Evolutionary conservation across 2,113 vertebrate genomes (phyloP).

Genomic region (Vireo altiloquus): DNA sequence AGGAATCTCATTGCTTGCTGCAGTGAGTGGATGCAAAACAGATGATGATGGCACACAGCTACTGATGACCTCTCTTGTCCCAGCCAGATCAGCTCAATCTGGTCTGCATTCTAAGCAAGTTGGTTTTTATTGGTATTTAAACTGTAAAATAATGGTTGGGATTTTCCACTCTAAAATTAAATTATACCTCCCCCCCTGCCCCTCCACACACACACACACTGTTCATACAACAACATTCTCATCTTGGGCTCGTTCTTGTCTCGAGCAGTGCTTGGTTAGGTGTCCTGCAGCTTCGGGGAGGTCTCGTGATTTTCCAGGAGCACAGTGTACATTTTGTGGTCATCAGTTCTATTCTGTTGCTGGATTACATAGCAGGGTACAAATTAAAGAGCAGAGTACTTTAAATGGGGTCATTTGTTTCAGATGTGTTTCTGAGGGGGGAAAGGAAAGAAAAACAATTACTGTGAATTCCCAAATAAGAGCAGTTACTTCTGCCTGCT

Average conservation of each 20-base stretch:
- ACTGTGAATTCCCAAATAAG: neutral
- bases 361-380: neutral
- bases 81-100: constrained; percentile 47
- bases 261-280: neutral
- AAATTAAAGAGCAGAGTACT: constrained; percentile 30
- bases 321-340: constrained; percentile 35
- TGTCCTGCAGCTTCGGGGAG: neutral
- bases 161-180: constrained; percentile 47
- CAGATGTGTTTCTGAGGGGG: neutral
- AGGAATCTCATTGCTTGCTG: constrained; percentile 43
- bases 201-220: neutral
- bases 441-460: neutral
- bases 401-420: constrained; percentile 5
- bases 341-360: constrained; percentile 4
- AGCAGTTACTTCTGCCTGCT: neutral
- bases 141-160: constrained; percentile 43
- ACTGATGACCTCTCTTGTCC: constrained; percentile 65
- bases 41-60: constrained; percentile 60
- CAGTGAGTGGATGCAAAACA: constrained; percentile 62
- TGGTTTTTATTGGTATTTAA: constrained; percentile 57
- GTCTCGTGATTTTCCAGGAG: constrained; percentile 23
- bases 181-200: neutral
- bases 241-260: neutral
- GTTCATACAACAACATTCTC: neutral
- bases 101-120: constrained; percentile 50